Conservation (phyloP, 1,140 invertebrate species). For the Cydia pomonella region DNA sequence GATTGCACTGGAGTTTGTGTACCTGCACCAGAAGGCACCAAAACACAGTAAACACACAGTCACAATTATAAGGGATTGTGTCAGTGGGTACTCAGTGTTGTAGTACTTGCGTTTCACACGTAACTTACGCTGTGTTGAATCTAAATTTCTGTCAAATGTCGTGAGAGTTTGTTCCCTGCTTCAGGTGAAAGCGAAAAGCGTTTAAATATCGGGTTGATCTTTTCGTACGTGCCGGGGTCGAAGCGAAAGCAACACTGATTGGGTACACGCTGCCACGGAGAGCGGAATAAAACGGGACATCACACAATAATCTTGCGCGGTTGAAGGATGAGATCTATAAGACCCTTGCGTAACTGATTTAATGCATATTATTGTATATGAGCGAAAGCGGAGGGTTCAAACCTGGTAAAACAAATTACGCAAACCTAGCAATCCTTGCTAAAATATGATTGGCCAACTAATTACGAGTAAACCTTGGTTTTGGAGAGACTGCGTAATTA, state of each 20-base stretch:
- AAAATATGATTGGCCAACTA: conserved; percentile 20
- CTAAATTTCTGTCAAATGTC: background rate
- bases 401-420: conserved; percentile 13
- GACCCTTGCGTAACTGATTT: background rate
- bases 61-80: too few species aligned
- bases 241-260: conserved; percentile 25
- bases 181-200: conserved; percentile 16
- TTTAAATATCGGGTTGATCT: conserved; percentile 18
- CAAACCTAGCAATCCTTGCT: background rate
- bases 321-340: background rate
- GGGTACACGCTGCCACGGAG: conserved; percentile 2
- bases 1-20: too few species aligned
- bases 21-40: too few species aligned
- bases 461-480: conserved; percentile 16
- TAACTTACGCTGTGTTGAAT: background rate
- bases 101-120: too few species aligned
- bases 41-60: too few species aligned
- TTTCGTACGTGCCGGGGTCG: conserved; percentile 29
- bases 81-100: too few species aligned
- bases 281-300: conserved; percentile 13
- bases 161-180: conserved; percentile 3
- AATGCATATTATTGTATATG: background rate
- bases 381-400: background rate
- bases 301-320: background rate
- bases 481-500: conserved; percentile 13